phyloP scores from a whole-genome alignment of 2,113 vertebrate genomes.

The Oceanites oceanicus region DNA sequence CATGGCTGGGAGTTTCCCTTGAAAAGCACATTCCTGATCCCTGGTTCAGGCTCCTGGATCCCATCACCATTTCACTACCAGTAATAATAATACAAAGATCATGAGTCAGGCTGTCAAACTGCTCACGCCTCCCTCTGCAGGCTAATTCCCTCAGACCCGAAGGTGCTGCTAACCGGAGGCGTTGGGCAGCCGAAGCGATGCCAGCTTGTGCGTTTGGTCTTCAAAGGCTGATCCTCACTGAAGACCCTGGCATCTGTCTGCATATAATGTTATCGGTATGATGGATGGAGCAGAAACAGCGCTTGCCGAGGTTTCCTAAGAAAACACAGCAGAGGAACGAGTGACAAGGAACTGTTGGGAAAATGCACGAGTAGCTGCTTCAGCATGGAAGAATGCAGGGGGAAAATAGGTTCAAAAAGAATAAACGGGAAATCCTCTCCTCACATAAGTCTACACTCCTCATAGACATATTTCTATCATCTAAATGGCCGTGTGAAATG shows the following conservation, averaged over 20 bases:
- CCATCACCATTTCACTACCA: not conserved
- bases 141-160: not conserved
- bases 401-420: not conserved
- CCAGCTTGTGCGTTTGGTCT: not conserved
- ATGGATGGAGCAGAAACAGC: not conserved
- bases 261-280: not conserved
- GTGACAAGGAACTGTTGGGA: not conserved
- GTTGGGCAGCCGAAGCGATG: accelerated
- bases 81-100: not conserved
- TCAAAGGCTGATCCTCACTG: not conserved
- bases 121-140: not conserved
- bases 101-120: not conserved
- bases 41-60: not conserved
- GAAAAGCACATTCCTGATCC: not conserved
- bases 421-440: not conserved
- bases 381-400: not conserved
- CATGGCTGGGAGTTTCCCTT: not conserved
- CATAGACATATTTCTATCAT: not conserved
- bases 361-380: not conserved
- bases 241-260: not conserved
- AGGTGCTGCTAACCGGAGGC: not conserved
- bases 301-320: not conserved
- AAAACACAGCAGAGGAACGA: not conserved
- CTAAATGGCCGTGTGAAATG: not conserved
- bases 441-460: not conserved